These are phyloP conservation scores for Schlechtendalia chinensis DNA, from an alignment of 1,140 invertebrate genomes.

Conservation along the genomic window DNA sequence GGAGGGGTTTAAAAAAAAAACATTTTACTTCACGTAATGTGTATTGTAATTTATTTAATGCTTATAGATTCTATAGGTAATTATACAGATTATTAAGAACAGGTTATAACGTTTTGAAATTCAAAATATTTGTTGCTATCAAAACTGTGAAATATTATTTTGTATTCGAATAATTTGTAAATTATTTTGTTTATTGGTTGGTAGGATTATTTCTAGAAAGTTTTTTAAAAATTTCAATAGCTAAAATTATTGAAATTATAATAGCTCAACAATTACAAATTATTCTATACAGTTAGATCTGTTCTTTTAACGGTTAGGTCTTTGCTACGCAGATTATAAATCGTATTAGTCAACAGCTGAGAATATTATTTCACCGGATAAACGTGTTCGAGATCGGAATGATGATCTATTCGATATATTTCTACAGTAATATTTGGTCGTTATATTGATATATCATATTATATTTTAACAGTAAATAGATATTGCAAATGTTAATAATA, in stretches of 20 bases:
- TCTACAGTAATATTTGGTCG: not conserved
- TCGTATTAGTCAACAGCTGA: not conserved
- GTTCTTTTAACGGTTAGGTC: too few species aligned
- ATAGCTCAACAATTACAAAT: too few species aligned
- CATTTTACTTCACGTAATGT: too few species aligned
- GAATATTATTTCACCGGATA: not conserved
- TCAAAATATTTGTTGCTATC: not conserved
- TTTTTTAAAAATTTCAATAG: too few species aligned
- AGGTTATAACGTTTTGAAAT: too few species aligned
- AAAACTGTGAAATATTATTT: not conserved
- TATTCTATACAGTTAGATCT: too few species aligned
- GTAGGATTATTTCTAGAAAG: too few species aligned
- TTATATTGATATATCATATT: not conserved
- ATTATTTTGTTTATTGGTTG: not conserved
- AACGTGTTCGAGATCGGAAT: not conserved
- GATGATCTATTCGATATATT: not conserved
- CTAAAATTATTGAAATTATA: too few species aligned
- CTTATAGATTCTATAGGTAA: too few species aligned
- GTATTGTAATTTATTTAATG: too few species aligned
- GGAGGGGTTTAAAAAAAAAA: too few species aligned
- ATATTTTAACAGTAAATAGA: not conserved
- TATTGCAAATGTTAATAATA: not conserved
- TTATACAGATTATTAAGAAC: too few species aligned
- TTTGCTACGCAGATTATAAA: not conserved
- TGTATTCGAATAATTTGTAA: not conserved